These are phyloP conservation scores for Callocephalon fimbriatum DNA, from an alignment of 2,113 vertebrate species.

Conservation along the genomic window DNA sequence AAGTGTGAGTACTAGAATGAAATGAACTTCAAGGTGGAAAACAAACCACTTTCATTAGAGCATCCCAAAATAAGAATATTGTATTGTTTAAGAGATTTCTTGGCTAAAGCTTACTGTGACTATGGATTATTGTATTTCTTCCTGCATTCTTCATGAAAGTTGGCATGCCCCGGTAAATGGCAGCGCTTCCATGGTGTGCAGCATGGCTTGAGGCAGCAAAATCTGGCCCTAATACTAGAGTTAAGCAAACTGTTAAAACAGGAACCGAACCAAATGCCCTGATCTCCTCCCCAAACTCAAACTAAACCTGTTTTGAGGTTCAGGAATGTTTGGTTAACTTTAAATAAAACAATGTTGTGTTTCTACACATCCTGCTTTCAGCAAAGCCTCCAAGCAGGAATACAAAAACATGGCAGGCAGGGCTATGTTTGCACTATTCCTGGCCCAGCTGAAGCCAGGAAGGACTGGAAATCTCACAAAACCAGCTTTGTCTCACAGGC, in stretches of 20 bases:
- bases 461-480: slow-evolving; percentile 35
- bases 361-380: slow-evolving; percentile 63
- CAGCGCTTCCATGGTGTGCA: not conserved
- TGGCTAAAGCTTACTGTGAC: not conserved
- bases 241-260: slow-evolving; percentile 56
- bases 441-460: slow-evolving; percentile 6
- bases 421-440: slow-evolving; percentile 29
- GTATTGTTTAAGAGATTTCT: not conserved
- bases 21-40: not conserved
- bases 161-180: not conserved
- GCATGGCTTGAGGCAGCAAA: not conserved
- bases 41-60: not conserved
- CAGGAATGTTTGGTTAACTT: slow-evolving; percentile 60
- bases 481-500: not conserved
- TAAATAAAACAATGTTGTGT: slow-evolving; percentile 49
- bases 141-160: not conserved
- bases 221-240: not conserved
- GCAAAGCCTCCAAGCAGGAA: not conserved
- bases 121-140: not conserved
- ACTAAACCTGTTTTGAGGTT: slow-evolving; percentile 23
- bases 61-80: not conserved
- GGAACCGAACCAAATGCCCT: slow-evolving; percentile 29
- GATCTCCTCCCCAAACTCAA: slow-evolving; percentile 34
- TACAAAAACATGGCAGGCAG: slow-evolving; percentile 42
- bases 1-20: not conserved